These are phyloP conservation scores for Cynaeus angustus DNA, from an alignment of 2,888 invertebrate genomes.

Conservation along the genomic window DNA sequence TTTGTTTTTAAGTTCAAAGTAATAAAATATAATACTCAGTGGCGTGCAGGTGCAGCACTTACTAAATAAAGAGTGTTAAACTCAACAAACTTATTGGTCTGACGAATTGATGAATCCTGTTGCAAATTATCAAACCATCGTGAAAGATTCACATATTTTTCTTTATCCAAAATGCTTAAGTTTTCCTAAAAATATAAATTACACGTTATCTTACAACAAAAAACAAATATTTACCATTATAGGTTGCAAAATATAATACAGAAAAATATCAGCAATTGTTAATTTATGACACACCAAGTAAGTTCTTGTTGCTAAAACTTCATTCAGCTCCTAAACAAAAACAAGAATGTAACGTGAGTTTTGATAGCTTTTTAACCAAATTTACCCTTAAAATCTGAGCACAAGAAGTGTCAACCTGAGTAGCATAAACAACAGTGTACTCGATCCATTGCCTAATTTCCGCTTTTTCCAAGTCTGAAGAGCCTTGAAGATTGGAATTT, in stretches of 20 bases:
- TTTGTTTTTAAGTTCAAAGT: no score
- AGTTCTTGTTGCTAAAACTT: constrained; percentile 72
- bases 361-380: not conserved
- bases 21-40: constrained; percentile 51
- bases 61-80: constrained; percentile 70
- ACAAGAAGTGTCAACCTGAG: no score
- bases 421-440: constrained; percentile 64
- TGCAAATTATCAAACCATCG: constrained; percentile 88
- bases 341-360: not conserved
- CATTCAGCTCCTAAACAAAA: constrained; percentile 75
- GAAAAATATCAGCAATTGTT: constrained; percentile 81
- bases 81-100: constrained; percentile 71
- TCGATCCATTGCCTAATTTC: constrained; percentile 69
- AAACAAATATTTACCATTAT: constrained; percentile 74
- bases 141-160: constrained; percentile 80
- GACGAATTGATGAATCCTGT: constrained; percentile 78
- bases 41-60: constrained; percentile 60
- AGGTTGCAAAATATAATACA: constrained; percentile 80
- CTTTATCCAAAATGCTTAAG: constrained; percentile 79
- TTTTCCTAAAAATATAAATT: constrained; percentile 75
- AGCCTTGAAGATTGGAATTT: constrained; percentile 56
- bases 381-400: constrained; percentile 8
- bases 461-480: constrained; percentile 60
- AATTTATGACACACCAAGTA: constrained; percentile 75
- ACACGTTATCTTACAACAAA: no score